Base-by-base conservation (phyloP, 1,140 invertebrate species). In the Pseudomyrmex concolor region DNA sequence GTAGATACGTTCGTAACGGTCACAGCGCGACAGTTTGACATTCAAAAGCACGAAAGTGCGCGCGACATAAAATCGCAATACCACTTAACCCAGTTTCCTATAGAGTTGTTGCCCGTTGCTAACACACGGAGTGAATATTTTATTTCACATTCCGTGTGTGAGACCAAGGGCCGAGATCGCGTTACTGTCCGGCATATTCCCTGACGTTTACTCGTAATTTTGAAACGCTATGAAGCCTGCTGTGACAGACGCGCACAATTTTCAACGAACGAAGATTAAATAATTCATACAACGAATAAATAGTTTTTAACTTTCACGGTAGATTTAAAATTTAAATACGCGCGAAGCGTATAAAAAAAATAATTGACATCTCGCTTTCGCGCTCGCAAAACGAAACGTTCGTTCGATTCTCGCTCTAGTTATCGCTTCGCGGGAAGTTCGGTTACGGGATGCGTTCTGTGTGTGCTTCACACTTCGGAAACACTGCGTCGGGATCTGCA, bases 401-500 rank as follows among this genome's bases (percentile, higher is more conserved):
- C 9, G 48, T 9, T 13, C 45, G 22, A 73, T 43, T 57, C 48
- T 34, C 62, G 45, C 13, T 34, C 5, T 15, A 25, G 19, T 70
- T 51, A 22, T 43, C 50, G 34, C 48, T 22, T 10, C 15, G 12
- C 45, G 7, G 45, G 15, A 51, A 62, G n/a, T 45, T 73, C 5
- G 34, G 60, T 68, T 19, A n/a, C 12, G 54, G 54, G 54, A 13
- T 13, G 19, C 19, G n/a, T 70, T 43, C 19, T 54, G 45, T 12
- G 25, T 48, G 55, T 45, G 55, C 67, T 83, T 67, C 55, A 25
- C 54, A 77, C 45, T 78, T 83, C 25, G 22, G 73, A 55, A 77
- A 77, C 45, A 77, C 73, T 17, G 62, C 54, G 63, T 76, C 64
- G 51, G 81, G 51, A 83, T 83, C 43, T 76, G 73, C 63, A 64